Evolutionary conservation across 1,140 invertebrate species (phyloP), one percentile per base, ranked within the genome.

Genomic region (Apis mellifera): DNA sequence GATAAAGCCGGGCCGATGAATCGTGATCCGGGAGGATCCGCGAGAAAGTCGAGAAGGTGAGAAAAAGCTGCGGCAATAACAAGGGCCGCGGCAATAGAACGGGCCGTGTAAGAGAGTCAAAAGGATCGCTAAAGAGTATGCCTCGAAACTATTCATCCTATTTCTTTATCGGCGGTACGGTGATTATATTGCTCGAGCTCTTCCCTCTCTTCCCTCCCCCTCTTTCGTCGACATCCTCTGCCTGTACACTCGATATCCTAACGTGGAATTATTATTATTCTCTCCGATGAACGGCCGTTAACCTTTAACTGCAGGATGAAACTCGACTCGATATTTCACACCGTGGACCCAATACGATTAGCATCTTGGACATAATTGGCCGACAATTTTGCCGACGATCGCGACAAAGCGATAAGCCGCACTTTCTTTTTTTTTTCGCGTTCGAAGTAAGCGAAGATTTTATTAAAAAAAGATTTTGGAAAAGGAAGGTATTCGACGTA

Each of bases 231-330:
- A 9, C 19, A 1, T 26, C 48, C 5, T 62, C 57, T 32, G 32
- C 4, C 2, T 42, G 32, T 7, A 42, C 0, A 42, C 4, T 72
- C 81, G 71, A 60, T 73, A 70, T 86, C 82, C 76, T 70, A 86
- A 86, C 86, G 85, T 86, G 72, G 83, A 86, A 87, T 87, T 86
- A 86, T 83, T 87, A 87, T 87, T 86, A 86, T 83, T 87, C 72
- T 87, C 72, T 62, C 83, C 76, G 81, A 26, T 26, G 64, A 42
- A 66, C 32, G 79, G 79, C 42, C 79, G 79, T 82, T 69, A 52
- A 82, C 79, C 79, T 82, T 82, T 82, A 82, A 82, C 79, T 65
- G 60, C 54, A 54, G 60, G 65, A 74, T 50, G 70, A 76, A 52
- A 64, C 48, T 26, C 23, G 70, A 19, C 17, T 26, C 60, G 62